Evolutionary conservation across 2,113 vertebrate species (phyloP), one percentile per base, ranked within the genome.

Genomic region (Chionis minor): DNA sequence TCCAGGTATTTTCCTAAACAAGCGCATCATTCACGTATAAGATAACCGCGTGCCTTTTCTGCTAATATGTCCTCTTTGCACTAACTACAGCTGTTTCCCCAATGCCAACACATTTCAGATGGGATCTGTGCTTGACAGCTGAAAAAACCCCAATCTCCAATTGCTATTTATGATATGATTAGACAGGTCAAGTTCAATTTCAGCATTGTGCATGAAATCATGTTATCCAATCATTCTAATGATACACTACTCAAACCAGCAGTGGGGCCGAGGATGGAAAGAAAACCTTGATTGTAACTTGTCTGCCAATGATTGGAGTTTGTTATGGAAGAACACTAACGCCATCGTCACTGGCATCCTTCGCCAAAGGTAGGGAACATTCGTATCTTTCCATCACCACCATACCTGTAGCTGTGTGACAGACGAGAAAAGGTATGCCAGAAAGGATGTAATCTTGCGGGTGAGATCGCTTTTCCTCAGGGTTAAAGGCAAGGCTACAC

Each of bases 221-320:
- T 78, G 90, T 77, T 94, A 96, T 94, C 88, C 91, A 96, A 83
- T 97, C 96, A 96, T 87, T 94, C 88, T 95, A 96, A 96, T 94
- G 92, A 85, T 47, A 95, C 56, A 42, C 35, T 96, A 47, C 44
- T 56, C 55, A 40, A 97, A 91, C 45, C 89, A 96, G 81, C 84
- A 88, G 87, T 86, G 63, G 56, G 79, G 63, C 47, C 12, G 40
- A 65, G 67, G 32, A 62, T 35, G 65, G 42, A 63, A 97, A 91
- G 85, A 94, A 97, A 94, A 96, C 66, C 80, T 92, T 97, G 97
- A 97, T 93, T 97, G 84, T 93, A 72, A 91, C 88, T 96, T 90
- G 84, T 90, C 93, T 96, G 91, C 42, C 15, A 23, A 32, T 97
- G 95, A 97, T 93, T 94, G 81, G 66, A 90, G 81, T 92, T 94